A percentile compares a stretch with the other conserved stretches of the same genome.
Evolutionary conservation across 1,140 invertebrate genomes (phyloP).

Genomic region (Drosophila erecta): DNA sequence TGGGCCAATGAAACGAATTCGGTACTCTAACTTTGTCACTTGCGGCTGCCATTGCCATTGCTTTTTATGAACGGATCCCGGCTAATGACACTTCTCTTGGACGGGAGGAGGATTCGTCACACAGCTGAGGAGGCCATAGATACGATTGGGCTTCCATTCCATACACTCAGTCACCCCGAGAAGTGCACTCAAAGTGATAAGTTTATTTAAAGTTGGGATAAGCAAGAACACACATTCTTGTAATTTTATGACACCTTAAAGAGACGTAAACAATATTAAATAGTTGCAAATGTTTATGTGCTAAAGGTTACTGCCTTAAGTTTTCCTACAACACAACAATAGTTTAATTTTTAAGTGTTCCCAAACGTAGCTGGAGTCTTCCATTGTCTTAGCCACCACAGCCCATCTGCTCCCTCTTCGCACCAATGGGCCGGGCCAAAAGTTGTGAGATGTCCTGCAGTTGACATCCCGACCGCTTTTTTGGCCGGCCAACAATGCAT

Average conservation of each 20-base stretch:
- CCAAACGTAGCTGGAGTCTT: background rate
- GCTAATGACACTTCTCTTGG: constrained; percentile 57
- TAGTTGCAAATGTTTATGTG: too few species aligned
- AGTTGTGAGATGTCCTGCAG: constrained; percentile 34
- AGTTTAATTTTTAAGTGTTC: background rate
- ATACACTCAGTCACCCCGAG: constrained; percentile 3
- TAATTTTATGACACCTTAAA: background rate
- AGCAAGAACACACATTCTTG: background rate
- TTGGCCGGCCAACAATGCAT: constrained; percentile 79
- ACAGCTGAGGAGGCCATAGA: constrained; percentile 36
- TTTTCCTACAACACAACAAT: background rate
- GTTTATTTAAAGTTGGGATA: background rate
- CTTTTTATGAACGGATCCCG: constrained; percentile 72
- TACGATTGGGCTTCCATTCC: constrained; percentile 9
- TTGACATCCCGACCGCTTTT: constrained; percentile 66
- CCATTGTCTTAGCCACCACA: constrained; percentile 30
- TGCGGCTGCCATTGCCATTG: constrained; percentile 54
- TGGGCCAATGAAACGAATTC: constrained; percentile 75
- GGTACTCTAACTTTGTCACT: constrained; percentile 65
- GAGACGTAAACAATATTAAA: too few species aligned
- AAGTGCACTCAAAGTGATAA: background rate
- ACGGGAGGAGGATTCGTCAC: constrained; percentile 61
- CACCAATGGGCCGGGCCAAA: constrained; percentile 24
- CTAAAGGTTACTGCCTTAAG: too few species aligned
- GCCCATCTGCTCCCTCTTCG: background rate